Evolutionary conservation across 2,888 invertebrate genomes (phyloP).

Genomic region (Emmelina monodactyla): DNA sequence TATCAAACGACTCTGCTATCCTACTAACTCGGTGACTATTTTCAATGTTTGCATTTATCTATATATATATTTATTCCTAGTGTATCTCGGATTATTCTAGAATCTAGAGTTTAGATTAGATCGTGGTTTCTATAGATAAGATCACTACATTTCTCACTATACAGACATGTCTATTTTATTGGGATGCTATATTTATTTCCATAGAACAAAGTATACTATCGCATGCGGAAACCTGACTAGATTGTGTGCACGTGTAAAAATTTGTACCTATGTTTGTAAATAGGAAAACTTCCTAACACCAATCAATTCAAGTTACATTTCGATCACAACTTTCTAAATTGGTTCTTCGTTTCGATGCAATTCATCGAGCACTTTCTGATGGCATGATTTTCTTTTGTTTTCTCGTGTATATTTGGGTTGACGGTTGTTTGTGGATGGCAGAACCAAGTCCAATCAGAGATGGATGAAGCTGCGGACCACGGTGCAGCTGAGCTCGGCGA

Average conservation of each 20-base stretch:
- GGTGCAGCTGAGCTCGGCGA: conserved; percentile 89
- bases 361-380: background rate
- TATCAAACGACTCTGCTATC: conserved; percentile 45
- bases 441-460: conserved; percentile 92
- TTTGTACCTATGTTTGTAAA: conserved; percentile 12
- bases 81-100: conserved; percentile 35
- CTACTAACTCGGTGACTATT: conserved; percentile 19
- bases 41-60: conserved; percentile 14
- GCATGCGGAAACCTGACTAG: conserved; percentile 48
- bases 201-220: conserved; percentile 31
- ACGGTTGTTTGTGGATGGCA: conserved; percentile 31
- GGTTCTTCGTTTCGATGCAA: conserved; percentile 1
- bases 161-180: conserved; percentile 33
- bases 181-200: conserved; percentile 30
- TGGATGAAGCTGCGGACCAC: conserved; percentile 97
- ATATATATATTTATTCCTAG: conserved; percentile 29
- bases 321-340: background rate
- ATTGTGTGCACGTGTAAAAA: conserved; percentile 48
- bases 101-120: conserved; percentile 38
- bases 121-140: conserved; percentile 30
- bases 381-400: background rate
- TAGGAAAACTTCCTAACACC: background rate
- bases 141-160: conserved; percentile 39
- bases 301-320: background rate
- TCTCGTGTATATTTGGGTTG: conserved; percentile 3